phyloP scores from a whole-genome alignment of 2,113 vertebrate genomes.

The Mastomys coucha region DNA sequence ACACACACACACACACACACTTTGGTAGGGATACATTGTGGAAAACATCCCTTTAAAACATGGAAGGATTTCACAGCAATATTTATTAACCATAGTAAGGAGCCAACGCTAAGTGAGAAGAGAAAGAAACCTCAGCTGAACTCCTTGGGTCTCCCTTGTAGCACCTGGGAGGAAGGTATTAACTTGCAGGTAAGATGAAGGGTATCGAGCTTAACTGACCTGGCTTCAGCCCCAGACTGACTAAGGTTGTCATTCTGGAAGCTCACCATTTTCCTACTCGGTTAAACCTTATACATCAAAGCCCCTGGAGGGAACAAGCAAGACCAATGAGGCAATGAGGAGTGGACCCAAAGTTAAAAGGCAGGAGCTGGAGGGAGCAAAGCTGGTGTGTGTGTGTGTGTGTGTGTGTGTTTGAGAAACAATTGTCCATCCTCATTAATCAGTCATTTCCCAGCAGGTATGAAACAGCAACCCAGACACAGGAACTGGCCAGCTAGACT shows the following conservation, averaged over 20 bases:
- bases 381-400: neutral
- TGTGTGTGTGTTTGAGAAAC: neutral
- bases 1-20: neutral
- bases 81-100: neutral
- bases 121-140: neutral
- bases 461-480: slow-evolving; percentile 58
- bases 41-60: neutral
- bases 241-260: slow-evolving; percentile 72
- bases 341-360: slow-evolving; percentile 60
- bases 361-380: neutral
- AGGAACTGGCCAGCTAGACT: neutral
- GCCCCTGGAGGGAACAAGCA: slow-evolving; percentile 49
- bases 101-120: neutral
- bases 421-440: neutral
- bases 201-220: neutral
- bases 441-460: neutral
- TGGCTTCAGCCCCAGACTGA: neutral
- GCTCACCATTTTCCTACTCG: slow-evolving; percentile 57
- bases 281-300: slow-evolving; percentile 62
- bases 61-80: neutral
- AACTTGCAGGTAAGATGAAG: neutral
- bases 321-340: slow-evolving; percentile 61
- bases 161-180: neutral
- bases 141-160: neutral
- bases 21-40: neutral